These are phyloP conservation scores for Sinodicranocentrus sp. DNA, from an alignment of 2,888 invertebrate genomes.

Conservation along the genomic window DNA sequence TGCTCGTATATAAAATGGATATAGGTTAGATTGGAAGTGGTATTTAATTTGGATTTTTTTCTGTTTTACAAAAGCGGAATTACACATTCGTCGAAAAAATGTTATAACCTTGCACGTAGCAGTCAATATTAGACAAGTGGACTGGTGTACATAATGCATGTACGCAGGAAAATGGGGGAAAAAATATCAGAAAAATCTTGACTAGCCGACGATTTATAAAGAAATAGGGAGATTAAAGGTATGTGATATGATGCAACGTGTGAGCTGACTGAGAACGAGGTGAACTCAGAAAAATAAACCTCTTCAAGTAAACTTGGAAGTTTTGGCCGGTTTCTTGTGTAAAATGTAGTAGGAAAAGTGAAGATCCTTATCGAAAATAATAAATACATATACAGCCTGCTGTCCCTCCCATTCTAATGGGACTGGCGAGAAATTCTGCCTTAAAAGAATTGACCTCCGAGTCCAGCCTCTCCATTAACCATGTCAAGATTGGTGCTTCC, in stretches of 20 bases:
- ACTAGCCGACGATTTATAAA: no score
- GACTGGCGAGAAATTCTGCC: slow-evolving; percentile 65
- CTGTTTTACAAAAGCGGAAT: background rate
- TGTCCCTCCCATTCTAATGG: slow-evolving; percentile 73
- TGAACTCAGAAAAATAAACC: background rate
- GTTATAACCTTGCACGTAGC: slow-evolving; percentile 31
- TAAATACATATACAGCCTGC: slow-evolving; percentile 61
- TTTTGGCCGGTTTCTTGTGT: slow-evolving; percentile 13
- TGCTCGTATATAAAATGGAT: no score
- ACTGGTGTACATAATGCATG: background rate
- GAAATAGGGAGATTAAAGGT: no score
- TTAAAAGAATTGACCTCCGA: slow-evolving; percentile 53
- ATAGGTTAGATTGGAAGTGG: background rate
- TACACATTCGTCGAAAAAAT: no score
- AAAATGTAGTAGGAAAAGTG: slow-evolving; percentile 49
- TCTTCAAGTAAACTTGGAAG: no score
- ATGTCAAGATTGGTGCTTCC: slow-evolving; percentile 42
- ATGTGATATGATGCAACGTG: background rate
- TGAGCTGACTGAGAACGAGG: background rate
- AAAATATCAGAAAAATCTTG: no score
- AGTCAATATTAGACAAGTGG: background rate
- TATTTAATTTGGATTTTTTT: background rate
- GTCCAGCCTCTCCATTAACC: slow-evolving; percentile 66
- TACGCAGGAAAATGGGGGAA: no score
- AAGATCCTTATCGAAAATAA: slow-evolving; percentile 72